phyloP scores from a whole-genome alignment of 1,140 invertebrate genomes.

The Zaprionus capensis region DNA sequence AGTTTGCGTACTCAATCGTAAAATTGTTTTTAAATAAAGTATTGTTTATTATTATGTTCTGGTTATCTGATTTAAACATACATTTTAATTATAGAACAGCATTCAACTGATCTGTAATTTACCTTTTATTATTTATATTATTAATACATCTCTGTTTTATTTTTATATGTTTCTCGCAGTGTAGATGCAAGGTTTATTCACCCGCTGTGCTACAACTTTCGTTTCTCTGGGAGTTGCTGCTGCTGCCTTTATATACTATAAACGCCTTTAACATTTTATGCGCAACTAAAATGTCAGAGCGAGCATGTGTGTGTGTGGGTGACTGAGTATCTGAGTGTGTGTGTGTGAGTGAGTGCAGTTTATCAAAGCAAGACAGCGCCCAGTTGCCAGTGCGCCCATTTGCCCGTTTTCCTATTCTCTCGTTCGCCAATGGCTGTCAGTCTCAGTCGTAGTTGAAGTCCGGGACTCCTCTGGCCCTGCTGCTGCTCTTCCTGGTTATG shows the following conservation, averaged over 20 bases:
- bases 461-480: not conserved
- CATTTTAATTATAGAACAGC: no score
- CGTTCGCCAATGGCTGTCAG: conserved; percentile 63
- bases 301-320: conserved; percentile 11
- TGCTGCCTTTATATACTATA: conserved; percentile 25
- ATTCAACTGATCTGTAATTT: no score
- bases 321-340: conserved; percentile 11
- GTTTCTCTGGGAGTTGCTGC: conserved; percentile 35
- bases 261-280: conserved; percentile 67
- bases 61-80: no score
- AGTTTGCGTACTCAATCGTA: not conserved
- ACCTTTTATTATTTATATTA: no score
- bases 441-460: conserved; percentile 23
- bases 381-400: conserved; percentile 41
- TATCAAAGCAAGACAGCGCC: conserved; percentile 66
- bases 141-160: no score
- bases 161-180: conserved; percentile 8
- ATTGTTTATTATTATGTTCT: no score
- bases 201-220: conserved; percentile 58
- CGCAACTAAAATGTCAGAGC: conserved; percentile 47
- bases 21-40: not conserved
- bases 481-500: not conserved
- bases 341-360: conserved; percentile 56
- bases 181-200: conserved; percentile 62
- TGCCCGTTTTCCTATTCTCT: conserved; percentile 39